These are phyloP conservation scores for Choristoneura fumiferana DNA, from an alignment of 1,140 invertebrate genomes.

Conservation along the genomic window DNA sequence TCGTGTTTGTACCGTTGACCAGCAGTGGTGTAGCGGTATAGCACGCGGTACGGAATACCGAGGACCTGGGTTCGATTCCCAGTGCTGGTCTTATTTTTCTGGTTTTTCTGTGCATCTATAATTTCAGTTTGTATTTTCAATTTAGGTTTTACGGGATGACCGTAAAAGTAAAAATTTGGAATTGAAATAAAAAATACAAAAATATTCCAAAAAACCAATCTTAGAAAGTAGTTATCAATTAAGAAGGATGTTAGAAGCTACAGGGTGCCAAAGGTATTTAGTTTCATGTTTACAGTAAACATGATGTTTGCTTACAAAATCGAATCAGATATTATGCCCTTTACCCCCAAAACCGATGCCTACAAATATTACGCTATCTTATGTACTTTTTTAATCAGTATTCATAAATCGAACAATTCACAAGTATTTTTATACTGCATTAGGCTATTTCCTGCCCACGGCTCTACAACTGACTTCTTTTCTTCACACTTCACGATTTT, in stretches of 20 bases:
- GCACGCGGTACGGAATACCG: too few species aligned
- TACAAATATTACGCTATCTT: not conserved
- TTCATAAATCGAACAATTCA: constrained; percentile 1
- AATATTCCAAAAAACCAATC: too few species aligned
- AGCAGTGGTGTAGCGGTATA: too few species aligned
- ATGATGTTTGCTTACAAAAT: not conserved
- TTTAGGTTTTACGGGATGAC: too few species aligned
- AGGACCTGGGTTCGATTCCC: too few species aligned
- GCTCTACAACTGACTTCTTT: not conserved
- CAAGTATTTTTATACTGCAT: not conserved
- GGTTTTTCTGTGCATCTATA: too few species aligned
- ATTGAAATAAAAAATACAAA: too few species aligned
- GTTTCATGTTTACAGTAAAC: not conserved
- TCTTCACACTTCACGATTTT: constrained; percentile 12
- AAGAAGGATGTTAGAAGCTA: not conserved
- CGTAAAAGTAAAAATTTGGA: too few species aligned
- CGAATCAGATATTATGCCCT: not conserved
- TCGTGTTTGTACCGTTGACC: too few species aligned
- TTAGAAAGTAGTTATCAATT: too few species aligned
- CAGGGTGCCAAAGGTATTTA: constrained; percentile 3
- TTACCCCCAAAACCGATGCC: not conserved
- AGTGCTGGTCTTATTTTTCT: too few species aligned
- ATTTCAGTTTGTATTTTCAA: too few species aligned
- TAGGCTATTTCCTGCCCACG: not conserved
- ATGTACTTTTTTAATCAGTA: not conserved